Evolutionary conservation across 2,888 invertebrate genomes (phyloP), one percentile per base, ranked within the genome.

Genomic region (Lomographa bimaculata): DNA sequence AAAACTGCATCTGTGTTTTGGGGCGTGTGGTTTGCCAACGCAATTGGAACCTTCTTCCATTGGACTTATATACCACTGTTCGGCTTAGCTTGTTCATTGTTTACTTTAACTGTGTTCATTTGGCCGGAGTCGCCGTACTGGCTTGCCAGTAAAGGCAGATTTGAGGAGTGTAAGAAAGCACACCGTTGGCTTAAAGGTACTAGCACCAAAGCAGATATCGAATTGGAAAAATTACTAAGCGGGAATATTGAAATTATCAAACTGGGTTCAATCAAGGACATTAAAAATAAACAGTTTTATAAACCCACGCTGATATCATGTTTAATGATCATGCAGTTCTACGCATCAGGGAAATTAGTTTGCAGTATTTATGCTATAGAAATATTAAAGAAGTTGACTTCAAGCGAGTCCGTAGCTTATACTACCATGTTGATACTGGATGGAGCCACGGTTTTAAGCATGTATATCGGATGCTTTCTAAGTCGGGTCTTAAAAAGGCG

Each of bases 101-200:
- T 41, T 11, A 38, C 51, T 0, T 45, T 57, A 1, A 41, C 52
- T 0, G 46, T 41, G 1, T 17, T 53, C 3, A 26, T 43, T 5
- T 46, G 54, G 55, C 54, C 58, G 0, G 54, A 57, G 29, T 63
- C 64, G 0, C 67, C 65, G 0, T 46, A 60, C 4, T 71, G 64
- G 64, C 37, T 67, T 3, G 64, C 64, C 0, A 64, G 57, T 14
- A 61, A 52, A 33, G 54, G 58, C 0, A 51, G 52, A 4, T 60
- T 54, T 23, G 61, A 58, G 0, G 63, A 64, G 11, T 58, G 64
- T 28, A 48, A 33, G 2, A 25, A 24, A n/a, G 41, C 62, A 0
- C 59, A 57, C 17, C 43, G 50, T 4, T 60, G 61, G 61, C 29
- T 71, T 0, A 58, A 63, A 19, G 69, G 67, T 0, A 26, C 14